These are phyloP conservation scores for Pica pica DNA, from an alignment of 2,113 vertebrate species.

Conservation along the genomic window DNA sequence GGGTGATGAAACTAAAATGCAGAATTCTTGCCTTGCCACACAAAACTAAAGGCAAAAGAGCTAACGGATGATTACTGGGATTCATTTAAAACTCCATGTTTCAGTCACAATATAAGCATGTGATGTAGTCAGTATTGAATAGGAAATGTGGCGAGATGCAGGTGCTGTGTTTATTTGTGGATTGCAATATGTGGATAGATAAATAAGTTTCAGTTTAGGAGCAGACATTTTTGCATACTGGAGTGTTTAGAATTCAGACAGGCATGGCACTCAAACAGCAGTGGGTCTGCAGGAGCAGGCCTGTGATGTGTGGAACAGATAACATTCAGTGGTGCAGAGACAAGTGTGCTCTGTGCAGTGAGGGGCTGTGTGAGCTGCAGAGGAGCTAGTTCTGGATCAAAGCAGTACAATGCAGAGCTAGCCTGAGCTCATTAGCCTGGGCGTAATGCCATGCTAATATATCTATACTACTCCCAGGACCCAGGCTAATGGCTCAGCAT, in stretches of 20 bases:
- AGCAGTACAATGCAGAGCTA: slow-evolving; percentile 6
- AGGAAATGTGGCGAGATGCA: not conserved
- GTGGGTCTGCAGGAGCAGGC: not conserved
- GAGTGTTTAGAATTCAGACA: slow-evolving; percentile 7
- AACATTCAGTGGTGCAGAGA: not conserved
- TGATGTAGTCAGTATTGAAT: not conserved
- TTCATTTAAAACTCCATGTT: not conserved
- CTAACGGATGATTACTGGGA: not conserved
- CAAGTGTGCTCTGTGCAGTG: not conserved
- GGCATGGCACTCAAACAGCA: not conserved
- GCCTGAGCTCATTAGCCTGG: slow-evolving; percentile 32
- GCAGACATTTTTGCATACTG: not conserved
- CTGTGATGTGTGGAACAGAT: not conserved
- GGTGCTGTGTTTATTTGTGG: not conserved
- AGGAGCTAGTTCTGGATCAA: not conserved
- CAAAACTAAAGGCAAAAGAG: not conserved
- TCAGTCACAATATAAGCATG: not conserved
- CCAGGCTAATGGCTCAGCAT: slow-evolving; percentile 32
- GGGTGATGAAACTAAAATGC: not conserved
- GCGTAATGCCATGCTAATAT: slow-evolving; percentile 6
- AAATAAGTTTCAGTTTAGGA: not conserved
- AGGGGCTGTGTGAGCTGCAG: not conserved
- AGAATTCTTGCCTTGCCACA: not conserved
- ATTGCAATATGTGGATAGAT: not conserved
- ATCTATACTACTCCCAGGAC: slow-evolving; percentile 36